Evolutionary conservation across 2,113 vertebrate species (phyloP).

Genomic region (Halichoeres trimaculatus): DNA sequence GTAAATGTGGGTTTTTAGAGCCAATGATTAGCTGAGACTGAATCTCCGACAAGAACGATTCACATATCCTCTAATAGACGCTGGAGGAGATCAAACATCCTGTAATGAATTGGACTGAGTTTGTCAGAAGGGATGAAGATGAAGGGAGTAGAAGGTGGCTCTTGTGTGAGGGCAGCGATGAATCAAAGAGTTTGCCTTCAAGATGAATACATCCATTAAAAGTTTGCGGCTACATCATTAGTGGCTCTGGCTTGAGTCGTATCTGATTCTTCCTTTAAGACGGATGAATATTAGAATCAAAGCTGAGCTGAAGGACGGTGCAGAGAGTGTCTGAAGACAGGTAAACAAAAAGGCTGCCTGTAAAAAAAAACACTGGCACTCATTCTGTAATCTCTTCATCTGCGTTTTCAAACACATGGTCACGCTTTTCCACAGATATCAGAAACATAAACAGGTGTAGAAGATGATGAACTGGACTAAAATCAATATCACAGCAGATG

Average conservation of each 20-base stretch:
- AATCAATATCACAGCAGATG: slow-evolving; percentile 14
- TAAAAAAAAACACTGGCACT: slow-evolving; percentile 10
- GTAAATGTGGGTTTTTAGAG: slow-evolving; percentile 18
- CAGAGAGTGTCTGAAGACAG: slow-evolving; percentile 8
- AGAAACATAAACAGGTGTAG: slow-evolving; percentile 13
- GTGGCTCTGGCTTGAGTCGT: slow-evolving; percentile 31
- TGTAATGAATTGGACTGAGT: slow-evolving; percentile 53
- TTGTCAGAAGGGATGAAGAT: slow-evolving; percentile 19
- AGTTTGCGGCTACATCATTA: slow-evolving; percentile 62
- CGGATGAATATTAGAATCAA: slow-evolving; percentile 49
- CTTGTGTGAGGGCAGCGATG: slow-evolving; percentile 14
- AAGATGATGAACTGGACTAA: background rate
- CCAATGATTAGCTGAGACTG: slow-evolving; percentile 32
- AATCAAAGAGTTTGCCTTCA: slow-evolving; percentile 46
- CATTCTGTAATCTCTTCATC: slow-evolving; percentile 37
- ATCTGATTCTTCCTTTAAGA: slow-evolving; percentile 25
- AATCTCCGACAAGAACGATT: slow-evolving; percentile 19
- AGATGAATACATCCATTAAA: slow-evolving; percentile 64
- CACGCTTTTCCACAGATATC: slow-evolving; percentile 8
- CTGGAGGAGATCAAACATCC: slow-evolving; percentile 27
- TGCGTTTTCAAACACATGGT: slow-evolving; percentile 12
- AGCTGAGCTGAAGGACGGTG: slow-evolving; percentile 4
- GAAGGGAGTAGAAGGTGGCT: slow-evolving; percentile 6
- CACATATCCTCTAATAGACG: slow-evolving; percentile 44
- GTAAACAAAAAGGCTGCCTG: background rate